Evolutionary conservation across 2,113 vertebrate species (phyloP), one percentile per base, ranked within the genome.

Genomic region (Pedetes capensis): DNA sequence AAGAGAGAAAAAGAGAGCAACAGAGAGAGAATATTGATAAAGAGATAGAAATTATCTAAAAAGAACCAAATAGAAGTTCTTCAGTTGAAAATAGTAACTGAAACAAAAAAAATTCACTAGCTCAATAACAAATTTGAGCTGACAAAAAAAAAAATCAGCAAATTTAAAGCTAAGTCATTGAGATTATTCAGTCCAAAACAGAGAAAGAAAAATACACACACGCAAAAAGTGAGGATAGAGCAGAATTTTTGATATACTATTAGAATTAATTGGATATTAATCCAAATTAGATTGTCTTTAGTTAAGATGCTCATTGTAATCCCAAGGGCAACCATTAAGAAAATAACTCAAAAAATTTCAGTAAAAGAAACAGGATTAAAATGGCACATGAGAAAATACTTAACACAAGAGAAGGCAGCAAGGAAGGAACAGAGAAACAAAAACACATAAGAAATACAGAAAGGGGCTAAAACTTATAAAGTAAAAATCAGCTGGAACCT

Each of bases 321-420:
- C 69, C 20, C 22, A 1, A 78, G 44, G 37, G 39, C 44, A 91
- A 68, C 47, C 34, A 49, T 23, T 92, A 81, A 57, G 71, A 85
- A 96, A 80, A 61, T 10, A 75, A 93, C 42, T 71, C 13, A 57
- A 87, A 93, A 66, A 85, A 59, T 55, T 74, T 44, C 16, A 72
- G 22, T 80, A 71, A 93, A 86, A 80, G 20, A 83, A 88, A 88
- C 34, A 55, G 5, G 44, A 87, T 91, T 76, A 47, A 88, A 87
- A 82, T 22, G 22, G 66, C 69, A 68, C 18, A 44, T 71, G 57
- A 92, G 32, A 74, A 82, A 92, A 44, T 17, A 5, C 47, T 61
- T 51, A 78, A 91, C 23, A 90, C 13, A 63, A 72, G 55, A 79
- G 87, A 47, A 63, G 69, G 32, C 34, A 72, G 7, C 6, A 49